Conservation (phyloP, 2,888 invertebrate genomes). For the Doris montereyensis region DNA sequence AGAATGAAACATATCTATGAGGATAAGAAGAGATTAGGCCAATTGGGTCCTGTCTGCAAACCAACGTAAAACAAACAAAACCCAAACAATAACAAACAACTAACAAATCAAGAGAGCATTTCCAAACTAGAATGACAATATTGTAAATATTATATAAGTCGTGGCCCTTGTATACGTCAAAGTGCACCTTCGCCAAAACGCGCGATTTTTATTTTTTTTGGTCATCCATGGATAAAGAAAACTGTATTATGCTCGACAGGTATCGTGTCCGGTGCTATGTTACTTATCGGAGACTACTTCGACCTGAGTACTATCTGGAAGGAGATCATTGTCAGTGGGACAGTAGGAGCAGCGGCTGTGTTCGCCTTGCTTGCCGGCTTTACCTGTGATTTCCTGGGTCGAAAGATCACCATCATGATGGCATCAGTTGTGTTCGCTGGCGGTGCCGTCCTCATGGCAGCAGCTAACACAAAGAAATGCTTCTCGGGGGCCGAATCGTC, state of each 20-base stretch:
- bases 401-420: constrained; percentile 74
- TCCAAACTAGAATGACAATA: too few species aligned
- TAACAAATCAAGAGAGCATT: too few species aligned
- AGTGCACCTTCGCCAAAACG: too few species aligned
- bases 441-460: constrained; percentile 74
- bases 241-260: constrained; percentile 72
- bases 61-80: too few species aligned
- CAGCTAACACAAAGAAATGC: constrained; percentile 63
- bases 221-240: constrained; percentile 75
- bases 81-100: too few species aligned
- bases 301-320: constrained; percentile 73
- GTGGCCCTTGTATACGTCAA: too few species aligned
- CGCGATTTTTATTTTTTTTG: constrained; percentile 65
- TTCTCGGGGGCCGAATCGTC: constrained; percentile 73
- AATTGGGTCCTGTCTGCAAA: too few species aligned
- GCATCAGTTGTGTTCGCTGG: constrained; percentile 74
- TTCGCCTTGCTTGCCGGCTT: constrained; percentile 72
- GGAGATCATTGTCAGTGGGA: constrained; percentile 74
- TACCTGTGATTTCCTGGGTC: constrained; percentile 73
- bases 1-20: too few species aligned
- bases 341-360: constrained; percentile 73
- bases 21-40: too few species aligned
- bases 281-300: constrained; percentile 71
- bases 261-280: constrained; percentile 76
- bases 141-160: too few species aligned